These are phyloP conservation scores for Ctena decussata DNA, from an alignment of 2,888 invertebrate genomes.

Conservation along the genomic window DNA sequence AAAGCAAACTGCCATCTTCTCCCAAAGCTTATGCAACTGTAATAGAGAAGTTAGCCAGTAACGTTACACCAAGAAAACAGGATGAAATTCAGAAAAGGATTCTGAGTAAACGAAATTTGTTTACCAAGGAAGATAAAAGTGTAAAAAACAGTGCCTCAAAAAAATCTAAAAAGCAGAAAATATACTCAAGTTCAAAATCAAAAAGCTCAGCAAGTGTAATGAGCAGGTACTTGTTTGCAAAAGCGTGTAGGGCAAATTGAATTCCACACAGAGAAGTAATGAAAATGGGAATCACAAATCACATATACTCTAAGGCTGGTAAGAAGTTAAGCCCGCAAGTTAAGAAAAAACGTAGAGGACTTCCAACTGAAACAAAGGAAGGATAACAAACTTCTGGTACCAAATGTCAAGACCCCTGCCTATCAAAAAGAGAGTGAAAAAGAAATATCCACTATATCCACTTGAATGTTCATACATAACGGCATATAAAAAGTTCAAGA, in stretches of 20 bases:
- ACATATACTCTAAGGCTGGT: neutral
- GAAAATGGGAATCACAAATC: neutral
- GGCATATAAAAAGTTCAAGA: neutral
- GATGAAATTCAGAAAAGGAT: neutral
- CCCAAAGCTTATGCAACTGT: constrained; percentile 2
- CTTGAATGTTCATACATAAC: constrained; percentile 11
- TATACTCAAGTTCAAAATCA: neutral
- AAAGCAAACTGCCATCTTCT: neutral
- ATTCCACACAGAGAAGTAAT: neutral
- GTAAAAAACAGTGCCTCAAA: neutral
- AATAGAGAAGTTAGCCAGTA: neutral
- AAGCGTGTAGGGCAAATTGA: neutral
- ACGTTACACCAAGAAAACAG: constrained; percentile 7
- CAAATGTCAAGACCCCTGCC: constrained; percentile 1
- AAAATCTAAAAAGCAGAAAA: neutral
- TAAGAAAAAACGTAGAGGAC: constrained; percentile 7
- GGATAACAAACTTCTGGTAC: constrained; percentile 10
- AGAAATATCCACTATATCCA: neutral
- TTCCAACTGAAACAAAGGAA: constrained; percentile 1
- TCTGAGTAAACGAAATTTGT: neutral
- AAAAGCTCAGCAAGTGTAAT: neutral
- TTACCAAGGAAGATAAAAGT: neutral
- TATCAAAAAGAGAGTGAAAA: neutral
- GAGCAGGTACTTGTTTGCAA: neutral
- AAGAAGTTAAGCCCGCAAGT: constrained; percentile 1